Evolutionary conservation across 2,797 vertebrate species (phyloP), one percentile per base, ranked within the genome.

Genomic region (Aphelocoma californica): DNA sequence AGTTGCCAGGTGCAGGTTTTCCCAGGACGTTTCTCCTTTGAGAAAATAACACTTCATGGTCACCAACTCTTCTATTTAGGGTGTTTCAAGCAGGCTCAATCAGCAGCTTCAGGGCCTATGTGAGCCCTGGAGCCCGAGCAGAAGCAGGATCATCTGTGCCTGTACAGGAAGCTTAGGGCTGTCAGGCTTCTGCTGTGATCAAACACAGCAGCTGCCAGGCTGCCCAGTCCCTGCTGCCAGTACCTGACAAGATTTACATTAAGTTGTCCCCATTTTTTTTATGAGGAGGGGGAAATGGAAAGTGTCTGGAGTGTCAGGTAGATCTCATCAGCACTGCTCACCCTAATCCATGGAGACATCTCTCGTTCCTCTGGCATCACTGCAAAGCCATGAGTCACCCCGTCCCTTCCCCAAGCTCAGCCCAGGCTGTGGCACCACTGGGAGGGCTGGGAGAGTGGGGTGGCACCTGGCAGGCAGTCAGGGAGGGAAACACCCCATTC

Each of bases 101-200:
- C 65, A 73, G 58, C 56, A 73, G 56, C 73, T 80, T 66, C 69
- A 83, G 64, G 72, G 47, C 32, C 50, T 15, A 1, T 5, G 21
- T 6, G 24, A 94, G 85, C 48, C 80, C 47, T 38, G 25, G 56
- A 81, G 69, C 18, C 79, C 34, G 44, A 51, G 92, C 81, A 93
- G 66, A 50, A 2, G 26, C 69, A 54, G 70, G 82, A 86, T 86
- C 74, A 92, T 56, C 80, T 56, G 89, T 2, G 5, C 79, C 81
- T 11, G 51, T 20, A 36, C 32, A n/a, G 85, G 74, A 38, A 72
- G 95, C 95, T 96, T 90, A 93, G 73, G 69, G 87, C 40, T 96
- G 95, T 96, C 96, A 93, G 91, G 38, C 57, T 71, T 48, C 91
- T 90, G n/a, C 92, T 60, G 72, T 84, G 91, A 96, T 95, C 95